Percentiles rank a stretch among this genome's conserved stretches.
Conservation (phyloP, 1,140 invertebrate species). For the Monochamus saltuarius region DNA sequence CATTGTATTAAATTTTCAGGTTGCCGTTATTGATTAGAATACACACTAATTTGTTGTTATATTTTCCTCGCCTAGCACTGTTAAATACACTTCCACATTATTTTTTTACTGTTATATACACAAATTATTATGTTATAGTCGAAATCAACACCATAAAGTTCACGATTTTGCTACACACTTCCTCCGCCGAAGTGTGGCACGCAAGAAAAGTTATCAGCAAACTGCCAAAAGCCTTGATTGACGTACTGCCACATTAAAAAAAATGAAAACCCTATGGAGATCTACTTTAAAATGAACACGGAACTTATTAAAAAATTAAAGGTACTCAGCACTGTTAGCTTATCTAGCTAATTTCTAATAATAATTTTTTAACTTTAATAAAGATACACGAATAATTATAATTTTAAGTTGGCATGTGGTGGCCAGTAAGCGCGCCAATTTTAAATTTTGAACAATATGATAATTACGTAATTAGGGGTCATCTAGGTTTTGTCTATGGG, state of each 20-base stretch:
- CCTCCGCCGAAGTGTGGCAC: conserved; percentile 23
- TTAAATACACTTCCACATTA: conserved; percentile 33
- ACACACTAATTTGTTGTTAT: conserved; percentile 14
- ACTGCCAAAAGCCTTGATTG: conserved; percentile 16
- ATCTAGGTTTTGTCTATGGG: not conserved
- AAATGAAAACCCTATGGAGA: not conserved
- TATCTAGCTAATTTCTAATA: too few species aligned
- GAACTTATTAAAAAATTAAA: too few species aligned
- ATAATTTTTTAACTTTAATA: too few species aligned
- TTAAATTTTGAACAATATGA: not conserved
- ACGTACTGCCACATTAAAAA: conserved; percentile 11
- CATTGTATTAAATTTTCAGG: conserved; percentile 34
- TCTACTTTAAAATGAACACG: too few species aligned
- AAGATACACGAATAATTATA: too few species aligned
- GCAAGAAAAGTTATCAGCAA: conserved; percentile 19
- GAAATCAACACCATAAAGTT: conserved; percentile 3
- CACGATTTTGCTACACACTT: conserved; percentile 20
- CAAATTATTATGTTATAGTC: conserved; percentile 15
- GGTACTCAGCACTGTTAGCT: too few species aligned
- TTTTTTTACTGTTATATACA: conserved; percentile 8
- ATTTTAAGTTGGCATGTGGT: not conserved
- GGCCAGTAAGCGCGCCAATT: not conserved
- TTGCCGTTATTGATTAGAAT: conserved; percentile 16
- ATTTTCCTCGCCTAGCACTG: conserved; percentile 18
- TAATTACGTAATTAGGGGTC: not conserved